phyloP scores from a whole-genome alignment of 2,888 invertebrate species.

The Hoplodrina blanda region DNA sequence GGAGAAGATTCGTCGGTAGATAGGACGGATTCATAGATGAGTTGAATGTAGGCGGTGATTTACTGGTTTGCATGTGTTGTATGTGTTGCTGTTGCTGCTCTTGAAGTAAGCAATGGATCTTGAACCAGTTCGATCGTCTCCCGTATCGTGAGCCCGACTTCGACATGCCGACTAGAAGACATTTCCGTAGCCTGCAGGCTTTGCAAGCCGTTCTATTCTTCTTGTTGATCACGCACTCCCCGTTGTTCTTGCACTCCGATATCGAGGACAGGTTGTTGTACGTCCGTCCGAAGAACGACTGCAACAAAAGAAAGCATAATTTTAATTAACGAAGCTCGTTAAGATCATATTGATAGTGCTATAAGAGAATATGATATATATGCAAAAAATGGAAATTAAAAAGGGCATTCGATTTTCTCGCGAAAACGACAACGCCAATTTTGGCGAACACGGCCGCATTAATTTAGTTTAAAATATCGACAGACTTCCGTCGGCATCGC shows the following conservation, averaged over 20 bases:
- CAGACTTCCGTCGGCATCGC: slow-evolving; percentile 82
- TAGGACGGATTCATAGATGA: slow-evolving; percentile 83
- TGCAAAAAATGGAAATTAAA: slow-evolving; percentile 72
- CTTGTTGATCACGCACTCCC: slow-evolving; percentile 97
- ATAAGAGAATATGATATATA: slow-evolving; percentile 66
- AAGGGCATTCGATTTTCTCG: slow-evolving; percentile 77
- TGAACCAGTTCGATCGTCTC: slow-evolving; percentile 97
- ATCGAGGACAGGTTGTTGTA: slow-evolving; percentile 97
- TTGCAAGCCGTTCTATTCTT: slow-evolving; percentile 98
- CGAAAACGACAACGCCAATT: slow-evolving; percentile 78
- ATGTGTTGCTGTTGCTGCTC: slow-evolving; percentile 93
- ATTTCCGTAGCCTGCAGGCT: slow-evolving; percentile 96
- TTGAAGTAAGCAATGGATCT: slow-evolving; percentile 97
- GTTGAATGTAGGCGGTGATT: slow-evolving; percentile 87
- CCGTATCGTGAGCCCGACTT: slow-evolving; percentile 97
- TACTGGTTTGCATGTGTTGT: slow-evolving; percentile 84
- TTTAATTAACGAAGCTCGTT: slow-evolving; percentile 72
- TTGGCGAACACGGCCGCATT: slow-evolving; percentile 79
- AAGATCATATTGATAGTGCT: slow-evolving; percentile 55
- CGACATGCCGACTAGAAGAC: slow-evolving; percentile 97
- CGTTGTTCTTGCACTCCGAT: slow-evolving; percentile 97
- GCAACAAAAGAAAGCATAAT: slow-evolving; percentile 84
- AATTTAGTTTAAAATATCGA: slow-evolving; percentile 87
- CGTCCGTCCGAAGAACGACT: slow-evolving; percentile 98
- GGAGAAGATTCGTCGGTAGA: slow-evolving; percentile 85